These are phyloP conservation scores for Platichthys flesus DNA, from an alignment of 2,113 vertebrate species.

Conservation along the genomic window DNA sequence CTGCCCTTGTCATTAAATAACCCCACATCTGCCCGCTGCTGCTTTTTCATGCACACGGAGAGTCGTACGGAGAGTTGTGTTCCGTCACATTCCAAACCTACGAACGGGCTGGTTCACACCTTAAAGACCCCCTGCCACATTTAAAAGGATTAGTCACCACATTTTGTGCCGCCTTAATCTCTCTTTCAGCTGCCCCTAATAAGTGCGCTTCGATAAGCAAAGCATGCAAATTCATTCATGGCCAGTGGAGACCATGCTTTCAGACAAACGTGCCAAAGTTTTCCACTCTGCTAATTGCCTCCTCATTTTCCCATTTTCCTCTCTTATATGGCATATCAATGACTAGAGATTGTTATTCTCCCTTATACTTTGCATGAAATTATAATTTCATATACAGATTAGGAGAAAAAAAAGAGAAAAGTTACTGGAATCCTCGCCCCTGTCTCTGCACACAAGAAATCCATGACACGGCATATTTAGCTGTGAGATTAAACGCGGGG, in stretches of 20 bases:
- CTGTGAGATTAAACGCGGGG: conserved; percentile 26
- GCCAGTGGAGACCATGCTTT: conserved; percentile 80
- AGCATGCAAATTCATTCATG: conserved; percentile 88
- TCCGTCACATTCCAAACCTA: conserved; percentile 69
- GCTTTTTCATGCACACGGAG: conserved; percentile 16
- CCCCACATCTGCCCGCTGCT: conserved; percentile 32
- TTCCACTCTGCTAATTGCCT: conserved; percentile 86
- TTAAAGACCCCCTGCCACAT: conserved; percentile 83
- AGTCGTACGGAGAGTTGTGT: conserved; percentile 23
- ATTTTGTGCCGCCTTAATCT: conserved; percentile 87
- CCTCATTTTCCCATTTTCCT: conserved; percentile 82
- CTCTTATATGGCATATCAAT: conserved; percentile 82
- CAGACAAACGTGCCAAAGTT: conserved; percentile 80
- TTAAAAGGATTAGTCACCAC: conserved; percentile 88
- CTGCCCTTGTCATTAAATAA: conserved; percentile 62
- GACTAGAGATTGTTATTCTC: conserved; percentile 82
- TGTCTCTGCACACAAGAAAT: conserved; percentile 34
- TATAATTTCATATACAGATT: conserved; percentile 85
- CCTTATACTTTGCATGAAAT: conserved; percentile 84
- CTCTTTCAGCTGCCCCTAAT: conserved; percentile 86
- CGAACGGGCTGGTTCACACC: conserved; percentile 72
- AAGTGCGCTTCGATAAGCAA: conserved; percentile 85
- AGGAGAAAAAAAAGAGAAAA: conserved; percentile 39
- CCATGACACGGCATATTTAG: conserved; percentile 64
- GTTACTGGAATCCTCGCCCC: conserved; percentile 32